phyloP scores from a whole-genome alignment of 1,140 invertebrate species.

The Brachionus sp. region DNA sequence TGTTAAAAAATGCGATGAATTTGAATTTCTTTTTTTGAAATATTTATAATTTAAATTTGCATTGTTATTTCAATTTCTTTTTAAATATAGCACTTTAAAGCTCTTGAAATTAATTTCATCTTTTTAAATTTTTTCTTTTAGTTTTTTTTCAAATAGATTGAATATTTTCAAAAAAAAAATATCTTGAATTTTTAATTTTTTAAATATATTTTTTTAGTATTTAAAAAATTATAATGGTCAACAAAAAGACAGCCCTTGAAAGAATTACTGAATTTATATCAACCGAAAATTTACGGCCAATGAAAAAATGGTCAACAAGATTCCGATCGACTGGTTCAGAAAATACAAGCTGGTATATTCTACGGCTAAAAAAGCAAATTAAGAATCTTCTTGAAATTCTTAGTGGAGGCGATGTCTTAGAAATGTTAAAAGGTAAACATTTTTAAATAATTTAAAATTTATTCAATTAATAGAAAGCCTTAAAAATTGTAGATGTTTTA shows the following conservation, averaged over 20 bases:
- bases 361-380: neutral
- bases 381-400: neutral
- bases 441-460: neutral
- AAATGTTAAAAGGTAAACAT: neutral
- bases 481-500: neutral
- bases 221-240: neutral
- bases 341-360: neutral
- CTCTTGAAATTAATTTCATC: too few relatives aligned
- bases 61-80: too few relatives aligned
- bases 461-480: neutral
- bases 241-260: neutral
- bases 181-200: neutral
- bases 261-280: neutral
- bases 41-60: too few relatives aligned
- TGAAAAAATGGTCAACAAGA: slow-evolving; percentile 15
- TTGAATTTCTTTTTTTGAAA: too few relatives aligned
- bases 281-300: neutral
- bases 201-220: neutral
- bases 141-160: too few relatives aligned
- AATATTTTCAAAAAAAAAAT: neutral
- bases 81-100: too few relatives aligned
- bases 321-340: neutral
- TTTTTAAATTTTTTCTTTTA: too few relatives aligned
- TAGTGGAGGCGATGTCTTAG: neutral
- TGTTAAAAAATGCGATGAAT: too few relatives aligned